Conservation (phyloP, 1,140 invertebrate species). For the Aphaenogaster ashmeadi region DNA sequence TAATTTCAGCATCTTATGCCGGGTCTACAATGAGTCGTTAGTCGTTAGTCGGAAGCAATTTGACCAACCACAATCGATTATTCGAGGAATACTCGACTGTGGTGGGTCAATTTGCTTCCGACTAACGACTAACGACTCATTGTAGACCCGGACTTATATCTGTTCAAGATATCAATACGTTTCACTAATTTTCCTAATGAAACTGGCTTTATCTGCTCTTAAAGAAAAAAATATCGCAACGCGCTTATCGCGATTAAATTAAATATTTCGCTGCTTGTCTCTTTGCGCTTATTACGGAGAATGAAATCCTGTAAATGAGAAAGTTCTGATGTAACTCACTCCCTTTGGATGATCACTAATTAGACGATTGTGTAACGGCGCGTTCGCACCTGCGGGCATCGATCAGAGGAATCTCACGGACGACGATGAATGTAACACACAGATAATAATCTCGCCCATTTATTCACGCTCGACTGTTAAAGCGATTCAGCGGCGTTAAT, state of each 20-base stretch:
- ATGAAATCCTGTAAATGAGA: constrained; percentile 75
- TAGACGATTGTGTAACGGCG: constrained; percentile 76
- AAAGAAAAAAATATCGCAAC: background rate
- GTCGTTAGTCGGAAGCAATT: too few relatives aligned
- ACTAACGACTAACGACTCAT: too few relatives aligned
- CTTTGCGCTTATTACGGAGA: background rate
- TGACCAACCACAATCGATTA: too few relatives aligned
- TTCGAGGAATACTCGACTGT: too few relatives aligned
- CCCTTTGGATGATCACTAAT: constrained; percentile 69
- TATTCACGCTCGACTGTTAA: constrained; percentile 36
- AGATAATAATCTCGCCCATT: constrained; percentile 26
- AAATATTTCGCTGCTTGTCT: background rate
- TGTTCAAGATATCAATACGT: too few relatives aligned
- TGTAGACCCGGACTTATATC: too few relatives aligned
- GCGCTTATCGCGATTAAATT: background rate
- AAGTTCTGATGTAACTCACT: constrained; percentile 75
- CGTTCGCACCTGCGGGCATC: constrained; percentile 14
- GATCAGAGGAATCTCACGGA: constrained; percentile 17
- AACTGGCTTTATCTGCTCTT: too few relatives aligned
- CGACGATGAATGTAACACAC: background rate
- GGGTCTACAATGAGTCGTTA: too few relatives aligned
- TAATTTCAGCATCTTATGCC: background rate
- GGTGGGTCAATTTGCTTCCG: too few relatives aligned
- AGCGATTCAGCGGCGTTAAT: constrained; percentile 43
- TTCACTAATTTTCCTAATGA: too few relatives aligned